Evolutionary conservation across 2,113 vertebrate species (phyloP).

Genomic region (Nesoenas mayeri): DNA sequence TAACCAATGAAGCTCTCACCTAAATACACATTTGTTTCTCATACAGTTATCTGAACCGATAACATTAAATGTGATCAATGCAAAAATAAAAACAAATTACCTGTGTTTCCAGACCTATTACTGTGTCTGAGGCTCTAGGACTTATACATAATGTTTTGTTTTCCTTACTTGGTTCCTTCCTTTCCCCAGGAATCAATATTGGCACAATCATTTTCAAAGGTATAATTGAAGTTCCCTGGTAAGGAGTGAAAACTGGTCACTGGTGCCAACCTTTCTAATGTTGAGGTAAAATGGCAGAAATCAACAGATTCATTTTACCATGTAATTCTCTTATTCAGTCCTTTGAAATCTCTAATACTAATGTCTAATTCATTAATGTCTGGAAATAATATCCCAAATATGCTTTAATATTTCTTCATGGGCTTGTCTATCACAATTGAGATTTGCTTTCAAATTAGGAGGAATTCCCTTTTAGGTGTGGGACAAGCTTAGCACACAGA

Average conservation of each 20-base stretch:
- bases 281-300: not conserved
- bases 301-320: not conserved
- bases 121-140: not conserved
- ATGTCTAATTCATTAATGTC: not conserved
- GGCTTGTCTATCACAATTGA: not conserved
- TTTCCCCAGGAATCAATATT: not conserved
- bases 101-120: not conserved
- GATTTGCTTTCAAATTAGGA: not conserved
- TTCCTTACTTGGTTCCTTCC: not conserved
- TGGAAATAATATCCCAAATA: not conserved
- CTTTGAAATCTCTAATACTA: not conserved
- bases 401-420: not conserved
- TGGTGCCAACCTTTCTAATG: not conserved
- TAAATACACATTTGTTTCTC: not conserved
- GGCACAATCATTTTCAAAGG: not conserved
- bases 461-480: not conserved
- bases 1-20: not conserved
- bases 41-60: not conserved
- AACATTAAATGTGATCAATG: not conserved
- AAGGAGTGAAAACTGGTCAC: not conserved
- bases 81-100: not conserved
- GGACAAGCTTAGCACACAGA: not conserved
- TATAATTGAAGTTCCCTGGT: not conserved
- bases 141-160: not conserved
- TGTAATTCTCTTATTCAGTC: not conserved